A percentile compares a stretch with the other conserved stretches of the same genome.
phyloP scores from a whole-genome alignment of 2,113 vertebrate genomes.

The Maccullochella peelii region DNA sequence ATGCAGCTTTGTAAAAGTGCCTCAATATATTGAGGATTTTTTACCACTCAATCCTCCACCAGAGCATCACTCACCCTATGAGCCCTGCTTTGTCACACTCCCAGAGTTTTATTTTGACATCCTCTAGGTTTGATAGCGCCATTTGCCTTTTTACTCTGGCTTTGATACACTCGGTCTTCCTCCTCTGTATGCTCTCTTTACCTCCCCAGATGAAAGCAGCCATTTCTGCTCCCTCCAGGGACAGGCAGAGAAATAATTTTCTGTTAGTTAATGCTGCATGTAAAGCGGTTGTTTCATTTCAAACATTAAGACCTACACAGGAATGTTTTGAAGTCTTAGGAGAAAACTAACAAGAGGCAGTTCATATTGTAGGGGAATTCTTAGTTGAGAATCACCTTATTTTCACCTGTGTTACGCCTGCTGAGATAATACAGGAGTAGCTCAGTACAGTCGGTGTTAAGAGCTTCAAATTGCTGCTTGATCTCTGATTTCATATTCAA shows the following conservation, averaged over 20 bases:
- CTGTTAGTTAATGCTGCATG: constrained; percentile 17
- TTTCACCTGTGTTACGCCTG: neutral
- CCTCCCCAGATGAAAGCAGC: constrained; percentile 62
- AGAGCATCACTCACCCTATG: constrained; percentile 40
- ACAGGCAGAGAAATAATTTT: constrained; percentile 27
- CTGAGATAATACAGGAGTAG: constrained; percentile 3
- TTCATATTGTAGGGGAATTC: neutral
- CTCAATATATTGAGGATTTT: constrained; percentile 21
- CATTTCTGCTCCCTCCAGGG: constrained; percentile 53
- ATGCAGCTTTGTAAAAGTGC: constrained; percentile 35
- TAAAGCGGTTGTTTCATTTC: constrained; percentile 50
- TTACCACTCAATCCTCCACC: constrained; percentile 32
- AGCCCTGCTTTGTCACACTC: constrained; percentile 52
- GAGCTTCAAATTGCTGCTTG: constrained; percentile 28
- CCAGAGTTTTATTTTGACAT: constrained; percentile 67
- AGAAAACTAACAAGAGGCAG: constrained; percentile 19
- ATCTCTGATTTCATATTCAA: neutral
- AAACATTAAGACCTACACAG: constrained; percentile 2
- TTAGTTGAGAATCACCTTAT: constrained; percentile 7
- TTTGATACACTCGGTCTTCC: constrained; percentile 53
- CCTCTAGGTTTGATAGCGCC: constrained; percentile 48
- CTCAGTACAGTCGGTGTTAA: neutral
- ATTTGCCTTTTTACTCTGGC: constrained; percentile 62
- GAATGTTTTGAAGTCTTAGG: neutral
- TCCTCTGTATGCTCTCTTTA: constrained; percentile 36